Evolutionary conservation across 2,888 invertebrate species (phyloP).

Genomic region (Aspidiotus destructor): DNA sequence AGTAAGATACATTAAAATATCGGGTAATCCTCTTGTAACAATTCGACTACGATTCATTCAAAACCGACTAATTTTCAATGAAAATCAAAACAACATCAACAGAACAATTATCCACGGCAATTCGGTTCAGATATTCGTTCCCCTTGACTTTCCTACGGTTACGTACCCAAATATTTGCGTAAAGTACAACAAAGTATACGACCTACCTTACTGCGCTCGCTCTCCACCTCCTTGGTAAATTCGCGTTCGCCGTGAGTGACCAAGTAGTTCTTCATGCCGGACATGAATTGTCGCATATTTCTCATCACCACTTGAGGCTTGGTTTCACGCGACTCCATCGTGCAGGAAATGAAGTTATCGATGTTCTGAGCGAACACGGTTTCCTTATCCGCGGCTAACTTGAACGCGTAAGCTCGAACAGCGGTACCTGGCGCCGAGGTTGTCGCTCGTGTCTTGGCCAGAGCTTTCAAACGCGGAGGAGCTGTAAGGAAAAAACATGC

Average conservation of each 20-base stretch:
- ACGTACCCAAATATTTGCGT: too few species aligned
- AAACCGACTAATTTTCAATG: too few species aligned
- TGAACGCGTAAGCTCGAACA: conserved; percentile 66
- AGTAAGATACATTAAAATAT: too few species aligned
- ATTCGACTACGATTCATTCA: too few species aligned
- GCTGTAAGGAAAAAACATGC: conserved; percentile 46
- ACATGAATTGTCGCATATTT: conserved; percentile 93
- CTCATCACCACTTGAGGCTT: conserved; percentile 81
- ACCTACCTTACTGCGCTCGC: conserved; percentile 64
- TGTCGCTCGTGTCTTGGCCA: conserved; percentile 50
- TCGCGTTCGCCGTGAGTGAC: conserved; percentile 91
- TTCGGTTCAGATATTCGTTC: too few species aligned
- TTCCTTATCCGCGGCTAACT: conserved; percentile 69
- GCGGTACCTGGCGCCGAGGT: conserved; percentile 54
- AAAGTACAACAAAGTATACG: too few species aligned
- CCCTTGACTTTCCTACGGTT: too few species aligned
- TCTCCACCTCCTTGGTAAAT: conserved; percentile 82
- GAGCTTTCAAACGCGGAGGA: conserved; percentile 63
- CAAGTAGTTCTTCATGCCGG: conserved; percentile 95
- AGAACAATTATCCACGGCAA: too few species aligned
- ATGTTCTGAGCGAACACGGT: conserved; percentile 88
- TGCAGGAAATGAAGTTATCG: conserved; percentile 87
- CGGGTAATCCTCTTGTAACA: too few species aligned
- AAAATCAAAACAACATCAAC: too few species aligned
- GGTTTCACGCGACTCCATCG: conserved; percentile 76